Base-by-base conservation (phyloP, 2,888 invertebrate species). In the Brachynemurus nebulosus region DNA sequence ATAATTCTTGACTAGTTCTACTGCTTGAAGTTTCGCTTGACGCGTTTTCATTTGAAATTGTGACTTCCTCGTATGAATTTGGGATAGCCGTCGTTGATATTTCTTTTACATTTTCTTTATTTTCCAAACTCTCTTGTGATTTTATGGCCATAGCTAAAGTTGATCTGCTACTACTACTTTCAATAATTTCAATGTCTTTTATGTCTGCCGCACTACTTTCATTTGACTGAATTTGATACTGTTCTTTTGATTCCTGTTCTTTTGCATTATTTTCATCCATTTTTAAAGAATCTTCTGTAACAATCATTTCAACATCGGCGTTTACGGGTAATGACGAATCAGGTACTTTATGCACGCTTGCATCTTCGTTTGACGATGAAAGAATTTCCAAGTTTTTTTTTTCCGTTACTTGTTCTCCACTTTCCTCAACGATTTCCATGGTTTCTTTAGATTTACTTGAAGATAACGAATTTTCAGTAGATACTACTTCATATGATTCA, bases 381-480 rank as follows among this genome's bases (percentile, higher is more conserved):
- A n/a, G n/a, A n/a, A n/a, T n/a, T n/a, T n/a, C n/a, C 23, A 56
- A 54, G 14, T 50, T 51, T 19, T 47, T 44, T 43, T 47, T 52
- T 1, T 54, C 54, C 1, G 61, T 62, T 8, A 59, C 59, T 23
- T 48, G 47, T 52, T 63, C 63, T 4, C 55, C 58, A 48, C 60
- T 61, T 8, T 58, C 45, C 14, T 14, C 40, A 12, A 36, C 7
- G 23, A 44, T 44, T 48, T 48, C 48, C 11, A 46, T 5, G 4
- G 44, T 44, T 36, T 48, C 48, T 38, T 39, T 44, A 1, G 46
- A 46, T 37, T 47, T 42, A 21, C n/a, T n/a, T n/a, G n/a, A n/a
- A n/a, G 9, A n/a, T 16, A 23, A 14, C 12, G 21, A 12, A 11
- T 18, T 57, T 41, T 53, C 55, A 7, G 36, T 40, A 17, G 41